Evolutionary conservation across 2,888 invertebrate genomes (phyloP).

Genomic region (Sarcophaga carnaria): DNA sequence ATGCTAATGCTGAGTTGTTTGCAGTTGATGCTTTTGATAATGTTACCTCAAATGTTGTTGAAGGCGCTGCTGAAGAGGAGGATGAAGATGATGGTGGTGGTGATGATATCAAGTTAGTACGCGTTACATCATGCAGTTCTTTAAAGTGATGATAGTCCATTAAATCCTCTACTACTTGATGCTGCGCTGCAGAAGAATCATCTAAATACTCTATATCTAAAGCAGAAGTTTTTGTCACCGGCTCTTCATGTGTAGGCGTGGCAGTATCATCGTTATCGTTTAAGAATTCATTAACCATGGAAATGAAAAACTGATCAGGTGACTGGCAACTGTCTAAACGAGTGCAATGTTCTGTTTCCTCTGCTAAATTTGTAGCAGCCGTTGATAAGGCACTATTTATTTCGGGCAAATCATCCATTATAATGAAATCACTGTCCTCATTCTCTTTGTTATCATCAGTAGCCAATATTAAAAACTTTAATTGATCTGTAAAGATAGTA

Average conservation of each 20-base stretch:
- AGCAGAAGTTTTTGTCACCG: background rate
- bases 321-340: slow-evolving; percentile 59
- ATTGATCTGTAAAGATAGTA: slow-evolving; percentile 60
- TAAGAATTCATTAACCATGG: slow-evolving; percentile 65
- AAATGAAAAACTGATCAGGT: slow-evolving; percentile 63
- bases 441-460: slow-evolving; percentile 15
- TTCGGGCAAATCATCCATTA: slow-evolving; percentile 54
- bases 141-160: slow-evolving; percentile 40
- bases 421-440: slow-evolving; percentile 48
- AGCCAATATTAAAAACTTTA: slow-evolving; percentile 52
- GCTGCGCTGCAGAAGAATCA: slow-evolving; percentile 3
- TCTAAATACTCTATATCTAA: slow-evolving; percentile 48
- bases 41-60: background rate
- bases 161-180: slow-evolving; percentile 30
- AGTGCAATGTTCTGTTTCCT: slow-evolving; percentile 13
- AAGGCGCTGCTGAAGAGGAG: background rate
- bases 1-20: background rate
- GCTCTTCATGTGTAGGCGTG: slow-evolving; percentile 15
- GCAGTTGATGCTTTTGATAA: background rate
- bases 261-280: slow-evolving; percentile 49
- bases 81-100: background rate
- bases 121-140: slow-evolving; percentile 3
- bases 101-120: background rate
- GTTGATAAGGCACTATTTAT: slow-evolving; percentile 26
- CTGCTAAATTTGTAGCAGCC: slow-evolving; percentile 9